These are phyloP conservation scores for Gambusia yucatana DNA, from an alignment of 2,797 vertebrate species.

Conservation along the genomic window DNA sequence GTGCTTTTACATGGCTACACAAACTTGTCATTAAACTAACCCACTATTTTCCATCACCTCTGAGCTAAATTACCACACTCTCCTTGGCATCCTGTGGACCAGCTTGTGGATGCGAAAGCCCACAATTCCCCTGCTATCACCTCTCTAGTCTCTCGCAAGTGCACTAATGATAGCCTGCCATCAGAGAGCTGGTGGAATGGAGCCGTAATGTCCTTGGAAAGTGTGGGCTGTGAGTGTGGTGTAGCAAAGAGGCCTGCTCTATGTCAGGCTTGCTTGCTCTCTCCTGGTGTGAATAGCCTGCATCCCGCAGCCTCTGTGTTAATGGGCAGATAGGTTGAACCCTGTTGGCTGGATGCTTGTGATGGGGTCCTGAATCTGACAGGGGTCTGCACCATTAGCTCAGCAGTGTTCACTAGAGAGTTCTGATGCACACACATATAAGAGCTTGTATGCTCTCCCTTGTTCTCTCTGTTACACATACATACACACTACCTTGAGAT, in stretches of 20 bases:
- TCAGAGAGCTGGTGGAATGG: conserved; percentile 72
- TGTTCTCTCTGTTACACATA: neutral
- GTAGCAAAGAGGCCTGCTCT: conserved; percentile 59
- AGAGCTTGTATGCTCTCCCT: conserved; percentile 11
- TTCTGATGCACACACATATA: conserved; percentile 35
- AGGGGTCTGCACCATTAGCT: conserved; percentile 65
- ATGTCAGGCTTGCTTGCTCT: conserved; percentile 43
- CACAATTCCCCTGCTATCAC: conserved; percentile 81
- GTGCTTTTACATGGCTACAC: conserved; percentile 77
- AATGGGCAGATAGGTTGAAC: conserved; percentile 74
- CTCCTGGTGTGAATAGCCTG: conserved; percentile 43
- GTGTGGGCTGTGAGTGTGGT: conserved; percentile 65
- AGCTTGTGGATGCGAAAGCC: conserved; percentile 80
- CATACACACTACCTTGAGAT: conserved; percentile 2
- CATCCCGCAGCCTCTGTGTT: conserved; percentile 51
- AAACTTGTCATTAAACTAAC: conserved; percentile 82
- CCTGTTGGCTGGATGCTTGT: conserved; percentile 60
- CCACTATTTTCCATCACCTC: conserved; percentile 78
- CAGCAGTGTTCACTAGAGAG: conserved; percentile 45
- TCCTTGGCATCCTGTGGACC: conserved; percentile 71
- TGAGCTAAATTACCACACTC: conserved; percentile 78
- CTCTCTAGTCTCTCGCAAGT: conserved; percentile 73
- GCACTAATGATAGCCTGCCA: conserved; percentile 84
- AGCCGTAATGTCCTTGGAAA: conserved; percentile 80
- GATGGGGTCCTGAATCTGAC: conserved; percentile 67